Evolutionary conservation across 53 echinoderm and acorn worm genomes (phyloP), one percentile per base, ranked within the genome.

Genomic region (Zoroaster sp.): DNA sequence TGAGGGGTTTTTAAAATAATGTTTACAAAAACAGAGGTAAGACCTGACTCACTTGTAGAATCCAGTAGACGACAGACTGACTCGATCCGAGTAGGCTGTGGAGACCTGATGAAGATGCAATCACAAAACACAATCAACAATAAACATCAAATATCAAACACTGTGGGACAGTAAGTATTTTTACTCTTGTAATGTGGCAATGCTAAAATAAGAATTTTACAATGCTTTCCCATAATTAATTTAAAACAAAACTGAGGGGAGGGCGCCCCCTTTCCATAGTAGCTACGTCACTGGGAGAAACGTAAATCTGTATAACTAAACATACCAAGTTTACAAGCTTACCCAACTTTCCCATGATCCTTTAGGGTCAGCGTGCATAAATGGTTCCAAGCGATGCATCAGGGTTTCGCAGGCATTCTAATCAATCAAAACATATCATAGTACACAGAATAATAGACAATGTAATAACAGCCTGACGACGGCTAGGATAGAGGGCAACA

Each of bases 331-430:
- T 7, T 4, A 28, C 10, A 17, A 5, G 15, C 90, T 83, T 91
- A 97, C 97, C 97, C 97, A 97, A 4, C 92, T 90, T 55, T 97
- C 93, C 97, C 97, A 97, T 18, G 92, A 72, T 83, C 95, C 95
- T 66, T 92, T 90, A 4, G 95, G 95, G 25, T 95, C 88, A 1
- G 76, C 87, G 39, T 78, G 66, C n/a, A 77, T 88, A 55, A 90
- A 89, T 11, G 95, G 97, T 23, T 95, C 93, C 75, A 97, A 74
- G 40, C 91, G 71, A 0, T 95, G 75, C 66, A 89, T 40, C 20
- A 95, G 76, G 6, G 69, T 95, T 9, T 93, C 95, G 80, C 97
- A 97, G 11, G 95, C 97, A 77, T 46, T 43, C 97, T 97, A 80
- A 20, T n/a, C n/a, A n/a, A n/a, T n/a, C n/a, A n/a, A n/a, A n/a